Evolutionary conservation across 2,888 invertebrate genomes (phyloP), one percentile per base, ranked within the genome.

Genomic region (Invenusta paracnida): DNA sequence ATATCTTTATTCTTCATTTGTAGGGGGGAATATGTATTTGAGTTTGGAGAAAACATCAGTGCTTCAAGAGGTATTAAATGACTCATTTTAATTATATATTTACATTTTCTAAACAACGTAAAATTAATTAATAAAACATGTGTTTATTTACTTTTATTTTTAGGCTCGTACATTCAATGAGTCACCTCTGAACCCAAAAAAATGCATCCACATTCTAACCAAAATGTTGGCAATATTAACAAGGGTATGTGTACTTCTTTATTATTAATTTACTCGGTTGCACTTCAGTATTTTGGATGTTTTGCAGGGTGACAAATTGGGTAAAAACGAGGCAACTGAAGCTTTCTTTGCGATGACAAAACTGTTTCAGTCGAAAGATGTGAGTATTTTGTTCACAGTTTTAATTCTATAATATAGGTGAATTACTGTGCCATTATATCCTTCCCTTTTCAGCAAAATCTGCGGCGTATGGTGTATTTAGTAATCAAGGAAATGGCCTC

Each of bases 261-360:
- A 17, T 2, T 30, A 27, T 13, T 29, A 17, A 48, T 83, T 48
- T 30, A 30, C 84, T 48, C 83, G 67, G n/a, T 84, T 48, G 48
- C 17, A 48, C 48, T 48, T 17, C 11, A 48, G 29, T 28, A 82
- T 67, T 73, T 84, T 67, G 29, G 86, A 83, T 87, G 84, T 81
- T 87, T 86, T 84, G 27, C 88, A 94, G 93, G 97, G 97, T 0
- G 98, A 98, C 91, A 94, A 94, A 89, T 93, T 99, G 87, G 96
- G 95, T 11, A 94, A 95, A 0, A 95, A 95, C 81, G 99, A 99
- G 92, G 99, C 99, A 0, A 99, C 99, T 0, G 98, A 98, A 90
- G 95, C 96, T 2, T 99, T 99, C 92, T 99, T 99, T 93, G 98
- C 99, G 0, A 98, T 98, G 94, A 99, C 99, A 0, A 99, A 99